Conservation (phyloP, 2,888 invertebrate genomes). For the Ditula angustiorana region DNA sequence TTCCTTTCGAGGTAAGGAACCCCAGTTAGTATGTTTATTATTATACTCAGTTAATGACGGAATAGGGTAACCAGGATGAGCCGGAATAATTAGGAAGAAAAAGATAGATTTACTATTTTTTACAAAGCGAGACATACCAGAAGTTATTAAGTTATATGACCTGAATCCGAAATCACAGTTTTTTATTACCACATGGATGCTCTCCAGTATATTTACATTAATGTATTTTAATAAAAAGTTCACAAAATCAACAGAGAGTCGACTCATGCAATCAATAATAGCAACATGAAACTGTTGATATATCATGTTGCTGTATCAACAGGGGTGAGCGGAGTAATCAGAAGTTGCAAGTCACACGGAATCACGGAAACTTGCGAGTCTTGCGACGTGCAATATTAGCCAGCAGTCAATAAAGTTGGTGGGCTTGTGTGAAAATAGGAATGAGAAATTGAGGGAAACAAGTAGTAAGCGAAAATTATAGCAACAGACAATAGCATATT, state of each 20-base stretch:
- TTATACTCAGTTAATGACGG: too few relatives aligned
- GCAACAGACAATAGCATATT: not conserved
- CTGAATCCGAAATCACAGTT: too few relatives aligned
- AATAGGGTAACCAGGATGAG: too few relatives aligned
- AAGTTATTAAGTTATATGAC: too few relatives aligned
- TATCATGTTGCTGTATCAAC: constrained; percentile 4
- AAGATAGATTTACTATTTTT: too few relatives aligned
- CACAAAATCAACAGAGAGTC: not conserved
- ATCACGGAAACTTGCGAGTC: not conserved
- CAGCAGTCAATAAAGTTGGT: not conserved
- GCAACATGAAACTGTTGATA: not conserved
- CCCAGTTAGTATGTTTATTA: too few relatives aligned
- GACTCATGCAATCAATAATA: constrained; percentile 4
- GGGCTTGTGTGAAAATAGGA: not conserved
- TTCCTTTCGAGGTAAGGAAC: too few relatives aligned
- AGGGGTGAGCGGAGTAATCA: constrained; percentile 7
- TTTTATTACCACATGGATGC: too few relatives aligned
- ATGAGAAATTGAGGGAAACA: not conserved
- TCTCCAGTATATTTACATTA: too few relatives aligned
- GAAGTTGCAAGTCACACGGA: constrained; percentile 15
- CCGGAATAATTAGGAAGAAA: too few relatives aligned
- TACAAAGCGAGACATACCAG: too few relatives aligned
- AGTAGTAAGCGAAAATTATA: not conserved
- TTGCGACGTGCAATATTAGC: not conserved
- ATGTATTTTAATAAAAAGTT: not conserved